Conservation (phyloP, 2,888 invertebrate species). For the Synergus itoensis region DNA sequence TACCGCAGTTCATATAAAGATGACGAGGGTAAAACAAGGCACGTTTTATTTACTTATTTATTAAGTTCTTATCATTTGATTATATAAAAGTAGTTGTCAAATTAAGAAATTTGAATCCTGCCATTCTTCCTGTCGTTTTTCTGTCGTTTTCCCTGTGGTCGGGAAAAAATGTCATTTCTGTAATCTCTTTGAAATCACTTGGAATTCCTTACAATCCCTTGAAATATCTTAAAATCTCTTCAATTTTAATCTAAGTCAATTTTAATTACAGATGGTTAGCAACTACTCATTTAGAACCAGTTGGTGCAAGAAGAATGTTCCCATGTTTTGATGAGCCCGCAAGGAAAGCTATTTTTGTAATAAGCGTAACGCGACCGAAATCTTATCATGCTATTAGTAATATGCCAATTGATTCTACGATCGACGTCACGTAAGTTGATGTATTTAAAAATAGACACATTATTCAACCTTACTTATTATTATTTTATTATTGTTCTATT, state of each 20-base stretch:
- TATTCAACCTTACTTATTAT: too few species aligned
- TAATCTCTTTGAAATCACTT: too few species aligned
- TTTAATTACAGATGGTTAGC: slow-evolving; percentile 80
- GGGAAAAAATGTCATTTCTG: too few species aligned
- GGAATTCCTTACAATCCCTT: too few species aligned
- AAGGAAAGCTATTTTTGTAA: slow-evolving; percentile 83
- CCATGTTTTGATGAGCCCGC: slow-evolving; percentile 87
- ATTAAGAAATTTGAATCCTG: too few species aligned
- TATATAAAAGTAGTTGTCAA: too few species aligned
- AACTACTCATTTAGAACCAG: slow-evolving; percentile 86
- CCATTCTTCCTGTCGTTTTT: neutral
- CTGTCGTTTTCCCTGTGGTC: neutral
- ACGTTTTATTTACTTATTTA: slow-evolving; percentile 65
- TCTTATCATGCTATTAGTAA: slow-evolving; percentile 69
- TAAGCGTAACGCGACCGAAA: slow-evolving; percentile 74
- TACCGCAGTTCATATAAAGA: slow-evolving; percentile 81
- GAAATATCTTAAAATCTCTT: too few species aligned
- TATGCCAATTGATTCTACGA: slow-evolving; percentile 63
- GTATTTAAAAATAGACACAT: neutral
- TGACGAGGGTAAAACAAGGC: slow-evolving; percentile 79
- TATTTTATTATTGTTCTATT: neutral
- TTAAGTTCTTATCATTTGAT: neutral
- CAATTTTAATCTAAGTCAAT: neutral
- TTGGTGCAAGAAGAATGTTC: slow-evolving; percentile 86
- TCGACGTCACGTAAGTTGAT: slow-evolving; percentile 51